Percentiles rank a stretch among this genome's conserved stretches.
phyloP scores from a whole-genome alignment of 2,113 vertebrate species.

The Struthidea cinerea region DNA sequence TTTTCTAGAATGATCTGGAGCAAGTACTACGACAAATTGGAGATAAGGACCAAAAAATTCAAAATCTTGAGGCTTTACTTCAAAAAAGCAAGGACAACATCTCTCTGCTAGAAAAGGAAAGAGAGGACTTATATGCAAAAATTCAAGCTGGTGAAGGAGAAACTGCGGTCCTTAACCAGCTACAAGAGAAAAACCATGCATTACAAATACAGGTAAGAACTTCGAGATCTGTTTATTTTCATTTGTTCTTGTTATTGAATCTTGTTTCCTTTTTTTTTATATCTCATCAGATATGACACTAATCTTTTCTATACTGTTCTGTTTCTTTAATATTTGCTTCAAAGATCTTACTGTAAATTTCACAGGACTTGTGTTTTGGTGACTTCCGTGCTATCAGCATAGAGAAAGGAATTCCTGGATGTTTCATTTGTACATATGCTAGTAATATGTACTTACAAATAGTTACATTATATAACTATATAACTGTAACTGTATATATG shows the following conservation, averaged over 20 bases:
- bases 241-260: not conserved
- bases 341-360: not conserved
- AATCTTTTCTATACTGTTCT: not conserved
- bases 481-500: not conserved
- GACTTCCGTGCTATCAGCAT: not conserved
- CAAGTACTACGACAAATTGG: constrained; percentile 97
- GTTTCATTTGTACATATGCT: not conserved
- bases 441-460: not conserved
- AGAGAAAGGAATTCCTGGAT: not conserved
- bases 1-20: constrained; percentile 91
- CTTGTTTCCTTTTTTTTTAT: not conserved
- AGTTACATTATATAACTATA: too few species aligned
- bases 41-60: constrained; percentile 98
- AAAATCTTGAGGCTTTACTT: constrained; percentile 95
- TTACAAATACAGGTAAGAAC: constrained; percentile 88
- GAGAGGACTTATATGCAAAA: constrained; percentile 95
- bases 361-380: not conserved
- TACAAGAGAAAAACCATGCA: constrained; percentile 93
- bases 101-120: constrained; percentile 88
- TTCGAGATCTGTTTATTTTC: not conserved
- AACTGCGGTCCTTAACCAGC: constrained; percentile 90
- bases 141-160: constrained; percentile 98
- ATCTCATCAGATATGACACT: not conserved
- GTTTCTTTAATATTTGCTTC: not conserved
- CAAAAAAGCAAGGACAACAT: constrained; percentile 95